Conservation (phyloP, 2,113 vertebrate genomes). For the Anoplopoma fimbria region DNA sequence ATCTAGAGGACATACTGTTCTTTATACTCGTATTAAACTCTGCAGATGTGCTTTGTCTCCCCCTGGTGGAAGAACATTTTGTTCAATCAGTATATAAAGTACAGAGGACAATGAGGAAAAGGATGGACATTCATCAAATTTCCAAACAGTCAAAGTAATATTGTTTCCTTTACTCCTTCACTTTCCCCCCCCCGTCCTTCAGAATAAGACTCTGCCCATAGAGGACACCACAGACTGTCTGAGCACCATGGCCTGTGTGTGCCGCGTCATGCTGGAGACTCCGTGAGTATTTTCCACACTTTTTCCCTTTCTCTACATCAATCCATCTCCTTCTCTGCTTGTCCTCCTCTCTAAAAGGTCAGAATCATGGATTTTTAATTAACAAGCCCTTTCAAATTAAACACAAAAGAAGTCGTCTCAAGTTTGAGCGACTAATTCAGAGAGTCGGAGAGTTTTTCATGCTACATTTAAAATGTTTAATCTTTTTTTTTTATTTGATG, state of each 20-base stretch:
- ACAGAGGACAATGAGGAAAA: background rate
- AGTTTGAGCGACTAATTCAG: constrained; percentile 23
- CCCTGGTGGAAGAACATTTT: constrained; percentile 58
- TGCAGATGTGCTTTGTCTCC: constrained; percentile 50
- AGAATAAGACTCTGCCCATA: constrained; percentile 95
- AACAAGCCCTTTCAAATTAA: constrained; percentile 26
- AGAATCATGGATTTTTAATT: constrained; percentile 30
- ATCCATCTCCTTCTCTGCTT: background rate
- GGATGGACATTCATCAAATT: no score
- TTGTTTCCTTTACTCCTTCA: background rate
- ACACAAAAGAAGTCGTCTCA: background rate
- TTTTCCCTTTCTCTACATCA: background rate
- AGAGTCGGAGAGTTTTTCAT: constrained; percentile 37
- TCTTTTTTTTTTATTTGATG: background rate
- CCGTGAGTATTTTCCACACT: constrained; percentile 85
- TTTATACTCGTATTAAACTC: no score
- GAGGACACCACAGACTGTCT: constrained; percentile 96
- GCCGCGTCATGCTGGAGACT: constrained; percentile 95
- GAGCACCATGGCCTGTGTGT: constrained; percentile 96
- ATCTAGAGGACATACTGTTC: constrained; percentile 20
- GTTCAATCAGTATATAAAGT: background rate
- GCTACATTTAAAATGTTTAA: constrained; percentile 15
- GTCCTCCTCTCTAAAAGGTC: constrained; percentile 8
- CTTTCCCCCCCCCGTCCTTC: constrained; percentile 17
- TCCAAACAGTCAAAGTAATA: background rate